Base-by-base conservation (phyloP, 2,888 invertebrate species). In the Nematopogon swammerdamellus region DNA sequence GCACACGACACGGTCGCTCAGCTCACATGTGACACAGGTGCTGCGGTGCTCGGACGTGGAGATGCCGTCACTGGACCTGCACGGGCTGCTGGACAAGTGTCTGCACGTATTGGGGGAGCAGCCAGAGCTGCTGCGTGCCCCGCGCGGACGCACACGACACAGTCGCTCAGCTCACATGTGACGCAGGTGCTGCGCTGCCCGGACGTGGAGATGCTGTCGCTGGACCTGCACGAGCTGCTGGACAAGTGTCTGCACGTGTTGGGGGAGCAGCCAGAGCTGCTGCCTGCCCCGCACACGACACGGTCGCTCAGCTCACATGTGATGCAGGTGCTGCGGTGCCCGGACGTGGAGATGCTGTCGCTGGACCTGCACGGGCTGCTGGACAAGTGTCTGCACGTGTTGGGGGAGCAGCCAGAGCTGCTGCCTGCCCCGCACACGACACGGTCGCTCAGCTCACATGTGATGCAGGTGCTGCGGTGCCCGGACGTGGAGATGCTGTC, bases 401-500 rank as follows among this genome's bases (percentile, higher is more conserved):
- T 87, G 11, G 91, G 91, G 63, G 96, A 97, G 68, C 96, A 97
- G 67, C 79, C 97, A 58, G 82, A 88, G 53, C 85, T 92, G 48
- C 76, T 97, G 54, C 81, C 97, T 58, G 85, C 87, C 65, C 82
- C 56, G 86, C 90, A n/a, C 85, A 85, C 52, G 90, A 91, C 62
- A 88, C 87, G 61, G 85, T 88, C 2, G 80, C 83, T 46, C 90
- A 90, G 64, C 86, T 89, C 48, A 81, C 19, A 14, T 19, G 16
- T 49, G 19, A 48, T 18, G 2, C 61, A 80, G 80, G 88, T 97
- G 49, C 70, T 98, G n/a, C 88, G 91, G 50, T 91, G 96, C 59
- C 88, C 89, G 60, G 97, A 98, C 72, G 85, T 91, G 44, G 95
- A 97, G 70, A 90, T 98, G 84, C 72, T 98, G 52, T 91, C 94